These are phyloP conservation scores for Ramazzottius varieornatus DNA, from an alignment of 2,888 invertebrate genomes.

Conservation along the genomic window DNA sequence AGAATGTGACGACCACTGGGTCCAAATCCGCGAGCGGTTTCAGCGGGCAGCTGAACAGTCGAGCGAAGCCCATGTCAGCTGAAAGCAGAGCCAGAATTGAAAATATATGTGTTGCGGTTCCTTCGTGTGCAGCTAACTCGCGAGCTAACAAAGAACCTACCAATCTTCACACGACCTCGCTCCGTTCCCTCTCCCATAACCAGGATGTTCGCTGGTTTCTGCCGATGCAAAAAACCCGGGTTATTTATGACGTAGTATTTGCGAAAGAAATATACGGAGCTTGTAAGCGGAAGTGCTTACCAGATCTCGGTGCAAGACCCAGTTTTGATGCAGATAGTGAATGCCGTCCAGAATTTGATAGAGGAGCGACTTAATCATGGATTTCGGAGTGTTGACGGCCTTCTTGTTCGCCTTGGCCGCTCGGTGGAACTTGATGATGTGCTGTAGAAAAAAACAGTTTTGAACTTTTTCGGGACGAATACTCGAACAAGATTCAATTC, in stretches of 20 bases:
- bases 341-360: slow-evolving; percentile 97
- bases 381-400: slow-evolving; percentile 75
- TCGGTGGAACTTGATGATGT: slow-evolving; percentile 93
- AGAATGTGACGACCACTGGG: slow-evolving; percentile 97
- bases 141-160: slow-evolving; percentile 12
- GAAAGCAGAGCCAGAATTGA: slow-evolving; percentile 9
- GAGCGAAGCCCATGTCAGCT: slow-evolving; percentile 97
- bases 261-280: neutral
- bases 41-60: slow-evolving; percentile 84
- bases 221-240: neutral
- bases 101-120: too few relatives aligned
- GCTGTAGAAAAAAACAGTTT: slow-evolving; percentile 27
- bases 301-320: slow-evolving; percentile 90
- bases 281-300: slow-evolving; percentile 29
- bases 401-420: slow-evolving; percentile 92
- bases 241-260: neutral
- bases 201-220: slow-evolving; percentile 94
- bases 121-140: too few relatives aligned
- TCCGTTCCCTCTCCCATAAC: slow-evolving; percentile 98
- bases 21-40: slow-evolving; percentile 92
- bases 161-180: slow-evolving; percentile 76
- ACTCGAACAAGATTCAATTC: too few relatives aligned
- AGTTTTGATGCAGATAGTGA: slow-evolving; percentile 70
- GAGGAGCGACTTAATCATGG: slow-evolving; percentile 78
- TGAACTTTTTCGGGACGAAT: too few relatives aligned